Conservation (phyloP, 2,113 vertebrate genomes). For the Urocolius indicus region DNA sequence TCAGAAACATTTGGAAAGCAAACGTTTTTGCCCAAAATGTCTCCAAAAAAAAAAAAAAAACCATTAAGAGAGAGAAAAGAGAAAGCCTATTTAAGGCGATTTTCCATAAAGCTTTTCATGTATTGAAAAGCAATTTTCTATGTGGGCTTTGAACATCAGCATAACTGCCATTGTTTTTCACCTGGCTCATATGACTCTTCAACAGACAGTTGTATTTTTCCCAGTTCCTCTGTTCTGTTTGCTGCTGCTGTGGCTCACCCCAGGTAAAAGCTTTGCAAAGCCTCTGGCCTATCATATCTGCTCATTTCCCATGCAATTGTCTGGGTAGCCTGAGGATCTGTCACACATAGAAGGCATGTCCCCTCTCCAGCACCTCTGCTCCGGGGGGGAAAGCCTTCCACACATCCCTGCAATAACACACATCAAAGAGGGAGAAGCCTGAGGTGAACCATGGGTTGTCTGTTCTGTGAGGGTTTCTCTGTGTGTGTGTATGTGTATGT, state of each 20-base stretch:
- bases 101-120: neutral
- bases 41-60: neutral
- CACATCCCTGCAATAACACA: neutral
- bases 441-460: neutral
- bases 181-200: neutral
- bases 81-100: neutral
- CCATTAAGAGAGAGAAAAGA: neutral
- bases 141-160: neutral
- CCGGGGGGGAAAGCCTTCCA: rapidly evolving
- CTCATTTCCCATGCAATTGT: neutral
- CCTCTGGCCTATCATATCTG: neutral
- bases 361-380: neutral
- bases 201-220: neutral
- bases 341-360: neutral
- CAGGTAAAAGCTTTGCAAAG: neutral
- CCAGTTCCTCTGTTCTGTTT: neutral
- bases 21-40: neutral
- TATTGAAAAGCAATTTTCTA: neutral
- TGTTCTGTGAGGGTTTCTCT: neutral
- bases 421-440: neutral
- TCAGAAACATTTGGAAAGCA: neutral
- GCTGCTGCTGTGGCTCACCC: neutral
- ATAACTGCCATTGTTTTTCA: neutral
- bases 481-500: neutral
- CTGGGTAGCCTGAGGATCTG: neutral